Evolutionary conservation across 1,140 invertebrate genomes (phyloP), one percentile per base, ranked within the genome.

Genomic region (Halesus radiatus): DNA sequence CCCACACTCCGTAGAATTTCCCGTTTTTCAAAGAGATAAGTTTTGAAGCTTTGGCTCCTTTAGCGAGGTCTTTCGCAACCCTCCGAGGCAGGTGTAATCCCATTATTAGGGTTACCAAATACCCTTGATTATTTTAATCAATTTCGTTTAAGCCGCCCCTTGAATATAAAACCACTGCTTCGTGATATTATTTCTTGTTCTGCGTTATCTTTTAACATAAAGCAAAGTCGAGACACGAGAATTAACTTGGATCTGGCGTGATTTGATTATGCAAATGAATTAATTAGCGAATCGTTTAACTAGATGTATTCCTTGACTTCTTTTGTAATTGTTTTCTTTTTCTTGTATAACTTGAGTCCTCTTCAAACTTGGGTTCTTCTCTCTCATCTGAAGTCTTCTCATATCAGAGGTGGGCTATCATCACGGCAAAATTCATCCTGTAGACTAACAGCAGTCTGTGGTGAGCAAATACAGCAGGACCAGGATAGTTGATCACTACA

Each of bases 11-110:
- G 26, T 75, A 60, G 54, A 58, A 72, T 16, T 58, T 58, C n/a
- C 22, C 53, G 72, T 75, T 75, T 75, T 75, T 75, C 72, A 58
- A 66, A 75, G 22, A 75, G 72, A 75, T 75, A 75, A 75, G 72
- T 75, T 75, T 60, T 75, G 72, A 75, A 75, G 53, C 29, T 37
- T 32, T 45, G n/a, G 22, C 37, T 56, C 72, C 68, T 74, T 29
- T 74, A 74, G 70, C 70, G 16, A 53, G 52, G 15, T 53, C 70
- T 75, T 75, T 58, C 68, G 53, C 3, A 58, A 75, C 53, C 72
- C 72, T 75, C 52, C 20, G 5, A 53, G 53, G 53, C 72, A 75
- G 53, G 72, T 75, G 72, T 75, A 75, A 75, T 75, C 72, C 72
- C 53, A 29, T 45, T 56, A 75, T 16, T 58, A 75, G 72, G 72